phyloP scores from a whole-genome alignment of 2,888 invertebrate species.

The Apamea epomidion region DNA sequence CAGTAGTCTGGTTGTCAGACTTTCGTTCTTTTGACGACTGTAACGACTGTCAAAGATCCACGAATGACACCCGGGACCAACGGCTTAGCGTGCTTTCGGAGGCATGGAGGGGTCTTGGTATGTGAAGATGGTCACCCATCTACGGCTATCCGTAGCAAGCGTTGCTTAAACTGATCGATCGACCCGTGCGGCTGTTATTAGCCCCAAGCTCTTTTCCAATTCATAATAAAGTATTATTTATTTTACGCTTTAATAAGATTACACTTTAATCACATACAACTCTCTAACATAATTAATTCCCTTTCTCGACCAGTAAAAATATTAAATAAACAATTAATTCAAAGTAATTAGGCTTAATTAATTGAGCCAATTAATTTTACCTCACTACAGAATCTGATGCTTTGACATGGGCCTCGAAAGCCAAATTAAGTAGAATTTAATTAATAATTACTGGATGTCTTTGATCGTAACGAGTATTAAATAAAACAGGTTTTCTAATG shows the following conservation, averaged over 20 bases:
- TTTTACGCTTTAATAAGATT: background rate
- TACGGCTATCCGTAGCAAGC: too few species aligned
- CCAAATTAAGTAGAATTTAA: conserved; percentile 35
- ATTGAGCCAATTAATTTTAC: conserved; percentile 25
- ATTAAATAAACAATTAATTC: conserved; percentile 18
- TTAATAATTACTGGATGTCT: conserved; percentile 30
- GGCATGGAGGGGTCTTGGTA: too few species aligned
- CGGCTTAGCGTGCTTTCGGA: background rate
- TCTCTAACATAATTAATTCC: background rate
- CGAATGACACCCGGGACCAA: background rate
- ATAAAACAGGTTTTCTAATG: conserved; percentile 26
- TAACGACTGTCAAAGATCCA: background rate
- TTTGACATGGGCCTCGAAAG: conserved; percentile 12
- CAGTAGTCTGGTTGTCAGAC: too few species aligned
- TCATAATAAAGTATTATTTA: background rate
- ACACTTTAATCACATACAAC: background rate
- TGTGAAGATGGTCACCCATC: too few species aligned
- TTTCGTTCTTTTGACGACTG: too few species aligned
- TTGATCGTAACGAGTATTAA: conserved; percentile 18
- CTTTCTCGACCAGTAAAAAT: background rate
- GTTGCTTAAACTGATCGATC: too few species aligned
- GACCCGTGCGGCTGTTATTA: too few species aligned
- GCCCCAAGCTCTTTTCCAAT: too few species aligned
- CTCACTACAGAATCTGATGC: conserved; percentile 17
- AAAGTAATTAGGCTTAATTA: conserved; percentile 36